phyloP scores from a whole-genome alignment of 2,797 vertebrate species.

The Hydrolagus colliei region DNA sequence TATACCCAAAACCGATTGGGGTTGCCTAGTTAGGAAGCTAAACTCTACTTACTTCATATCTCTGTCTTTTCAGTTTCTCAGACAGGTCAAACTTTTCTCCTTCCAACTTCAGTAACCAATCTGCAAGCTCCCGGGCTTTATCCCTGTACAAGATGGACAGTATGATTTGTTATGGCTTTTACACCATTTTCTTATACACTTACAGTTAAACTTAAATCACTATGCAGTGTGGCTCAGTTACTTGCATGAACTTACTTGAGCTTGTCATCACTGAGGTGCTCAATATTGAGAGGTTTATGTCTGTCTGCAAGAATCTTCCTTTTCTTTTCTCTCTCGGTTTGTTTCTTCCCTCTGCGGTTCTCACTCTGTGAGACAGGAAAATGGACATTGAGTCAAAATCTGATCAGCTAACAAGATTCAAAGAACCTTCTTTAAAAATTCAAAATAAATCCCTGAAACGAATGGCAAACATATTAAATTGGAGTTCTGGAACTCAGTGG shows the following conservation, averaged over 20 bases:
- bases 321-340: constrained; percentile 66
- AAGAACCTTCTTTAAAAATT: background rate
- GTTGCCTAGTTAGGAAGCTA: background rate
- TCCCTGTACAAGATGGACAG: constrained; percentile 39
- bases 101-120: constrained; percentile 62
- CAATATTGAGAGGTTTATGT: constrained; percentile 54
- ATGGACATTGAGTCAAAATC: background rate
- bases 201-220: too few relatives aligned
- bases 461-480: background rate
- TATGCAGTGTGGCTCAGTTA: background rate
- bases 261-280: constrained; percentile 59
- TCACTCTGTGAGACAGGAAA: constrained; percentile 46
- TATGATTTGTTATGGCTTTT: background rate
- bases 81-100: constrained; percentile 63
- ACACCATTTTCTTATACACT: background rate
- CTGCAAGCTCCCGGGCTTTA: constrained; percentile 62
- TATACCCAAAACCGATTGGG: background rate
- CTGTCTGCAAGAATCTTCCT: constrained; percentile 61
- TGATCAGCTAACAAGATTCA: background rate
- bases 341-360: constrained; percentile 57
- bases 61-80: constrained; percentile 64
- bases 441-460: background rate
- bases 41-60: constrained; percentile 50
- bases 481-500: too few relatives aligned
- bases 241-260: constrained; percentile 49